These are phyloP conservation scores for Caradrina clavipalpis DNA, from an alignment of 2,888 invertebrate genomes.

Conservation along the genomic window DNA sequence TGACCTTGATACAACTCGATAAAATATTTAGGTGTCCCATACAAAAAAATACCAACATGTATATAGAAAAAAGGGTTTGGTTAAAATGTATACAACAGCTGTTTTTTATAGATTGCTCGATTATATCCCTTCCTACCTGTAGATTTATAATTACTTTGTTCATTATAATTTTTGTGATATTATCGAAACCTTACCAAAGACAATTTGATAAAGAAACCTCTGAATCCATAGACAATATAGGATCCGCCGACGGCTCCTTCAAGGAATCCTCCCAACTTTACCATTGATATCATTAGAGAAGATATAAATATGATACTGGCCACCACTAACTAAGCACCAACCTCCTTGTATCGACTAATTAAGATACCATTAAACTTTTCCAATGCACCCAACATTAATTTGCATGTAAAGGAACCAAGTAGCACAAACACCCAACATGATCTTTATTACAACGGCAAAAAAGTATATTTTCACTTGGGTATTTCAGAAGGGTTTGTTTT, in stretches of 20 bases:
- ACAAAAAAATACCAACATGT: no score
- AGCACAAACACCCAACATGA: conserved; percentile 26
- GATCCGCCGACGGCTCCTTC: background rate
- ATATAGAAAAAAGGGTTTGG: no score
- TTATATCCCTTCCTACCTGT: background rate
- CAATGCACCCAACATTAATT: conserved; percentile 63
- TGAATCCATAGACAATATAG: background rate
- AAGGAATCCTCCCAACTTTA: conserved; percentile 2
- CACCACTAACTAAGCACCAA: conserved; percentile 53
- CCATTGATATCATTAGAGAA: conserved; percentile 31
- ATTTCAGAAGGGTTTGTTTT: conserved; percentile 28
- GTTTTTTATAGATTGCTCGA: no score
- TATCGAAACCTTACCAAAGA: no score
- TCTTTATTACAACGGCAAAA: conserved; percentile 29
- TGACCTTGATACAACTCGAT: no score
- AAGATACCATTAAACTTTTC: conserved; percentile 63
- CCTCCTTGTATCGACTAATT: conserved; percentile 62
- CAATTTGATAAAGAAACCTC: background rate
- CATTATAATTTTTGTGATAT: no score
- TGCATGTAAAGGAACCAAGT: conserved; percentile 56
- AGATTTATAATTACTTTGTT: no score
- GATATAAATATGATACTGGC: conserved; percentile 55
- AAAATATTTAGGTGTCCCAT: no score
- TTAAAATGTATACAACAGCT: no score
- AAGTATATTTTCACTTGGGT: conserved; percentile 33